A percentile compares a stretch with the other conserved stretches of the same genome.
Conservation (phyloP, 2,797 vertebrate species). For the Acipenser ruthenus region DNA sequence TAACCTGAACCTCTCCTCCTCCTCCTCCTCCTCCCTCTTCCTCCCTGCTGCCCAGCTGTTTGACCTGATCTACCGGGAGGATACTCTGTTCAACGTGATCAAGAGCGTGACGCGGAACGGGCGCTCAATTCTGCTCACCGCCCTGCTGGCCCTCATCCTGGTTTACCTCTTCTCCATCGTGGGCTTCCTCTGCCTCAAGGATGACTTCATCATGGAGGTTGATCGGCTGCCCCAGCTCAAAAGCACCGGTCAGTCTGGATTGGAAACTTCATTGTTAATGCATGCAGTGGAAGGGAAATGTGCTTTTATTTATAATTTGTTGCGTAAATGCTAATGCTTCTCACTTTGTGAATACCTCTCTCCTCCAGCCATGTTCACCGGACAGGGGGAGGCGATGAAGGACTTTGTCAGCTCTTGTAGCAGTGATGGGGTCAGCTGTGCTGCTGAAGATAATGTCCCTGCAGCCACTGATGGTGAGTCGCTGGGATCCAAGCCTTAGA, state of each 20-base stretch:
- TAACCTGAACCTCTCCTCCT: neutral
- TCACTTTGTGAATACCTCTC: neutral
- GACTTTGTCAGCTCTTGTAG: conserved; percentile 68
- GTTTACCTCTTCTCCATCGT: conserved; percentile 98
- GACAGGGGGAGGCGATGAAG: conserved; percentile 51
- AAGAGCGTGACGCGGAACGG: conserved; percentile 93
- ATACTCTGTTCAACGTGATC: conserved; percentile 93
- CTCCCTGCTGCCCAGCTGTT: conserved; percentile 63
- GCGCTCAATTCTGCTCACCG: conserved; percentile 91
- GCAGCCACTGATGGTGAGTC: conserved; percentile 56
- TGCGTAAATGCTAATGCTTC: conserved; percentile 17
- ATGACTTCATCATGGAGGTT: conserved; percentile 94
- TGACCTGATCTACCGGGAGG: conserved; percentile 92
- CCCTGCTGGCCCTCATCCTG: conserved; percentile 91
- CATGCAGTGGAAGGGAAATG: neutral
- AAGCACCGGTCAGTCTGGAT: conserved; percentile 33
- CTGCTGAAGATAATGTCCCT: conserved; percentile 34
- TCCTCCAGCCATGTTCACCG: conserved; percentile 38
- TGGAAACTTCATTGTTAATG: neutral
- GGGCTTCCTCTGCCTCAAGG: conserved; percentile 88
- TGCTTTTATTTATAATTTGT: conserved; percentile 1
- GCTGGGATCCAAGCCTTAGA: neutral
- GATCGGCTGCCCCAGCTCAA: conserved; percentile 60
- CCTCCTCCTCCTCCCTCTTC: neutral
- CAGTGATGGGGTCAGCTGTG: conserved; percentile 68